These are phyloP conservation scores for Meriones psammophilus DNA, from an alignment of 2,797 vertebrate species.

Conservation along the genomic window DNA sequence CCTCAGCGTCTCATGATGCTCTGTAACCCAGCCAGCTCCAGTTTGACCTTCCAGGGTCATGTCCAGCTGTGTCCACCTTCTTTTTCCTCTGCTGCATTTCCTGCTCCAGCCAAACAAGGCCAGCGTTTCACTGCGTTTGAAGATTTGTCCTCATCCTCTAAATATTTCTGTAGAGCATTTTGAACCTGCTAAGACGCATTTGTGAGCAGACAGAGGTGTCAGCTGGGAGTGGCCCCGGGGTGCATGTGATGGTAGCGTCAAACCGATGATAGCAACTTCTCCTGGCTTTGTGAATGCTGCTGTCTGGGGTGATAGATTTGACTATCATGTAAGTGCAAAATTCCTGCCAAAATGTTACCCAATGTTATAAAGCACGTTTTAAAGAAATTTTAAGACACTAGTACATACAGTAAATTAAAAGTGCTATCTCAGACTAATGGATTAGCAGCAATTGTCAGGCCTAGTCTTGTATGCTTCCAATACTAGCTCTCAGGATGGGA, in stretches of 20 bases:
- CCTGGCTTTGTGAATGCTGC: background rate
- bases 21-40: background rate
- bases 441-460: background rate
- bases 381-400: background rate
- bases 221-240: background rate
- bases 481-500: background rate
- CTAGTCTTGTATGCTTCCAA: background rate
- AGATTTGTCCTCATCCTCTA: constrained; percentile 25
- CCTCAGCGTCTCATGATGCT: background rate
- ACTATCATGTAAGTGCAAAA: background rate
- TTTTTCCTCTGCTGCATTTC: background rate
- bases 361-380: background rate
- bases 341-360: background rate
- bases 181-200: background rate
- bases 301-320: background rate
- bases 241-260: background rate
- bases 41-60: background rate
- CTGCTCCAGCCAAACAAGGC: background rate
- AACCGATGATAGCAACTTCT: background rate
- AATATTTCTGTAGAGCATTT: background rate
- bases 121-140: background rate
- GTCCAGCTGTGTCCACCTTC: background rate
- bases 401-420: constrained; percentile 9
- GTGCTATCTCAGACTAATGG: background rate
- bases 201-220: background rate